A percentile compares a stretch with the other conserved stretches of the same genome.
Conservation (phyloP, 2,797 vertebrate species). For the Phaenicophaeus curvirostris region DNA sequence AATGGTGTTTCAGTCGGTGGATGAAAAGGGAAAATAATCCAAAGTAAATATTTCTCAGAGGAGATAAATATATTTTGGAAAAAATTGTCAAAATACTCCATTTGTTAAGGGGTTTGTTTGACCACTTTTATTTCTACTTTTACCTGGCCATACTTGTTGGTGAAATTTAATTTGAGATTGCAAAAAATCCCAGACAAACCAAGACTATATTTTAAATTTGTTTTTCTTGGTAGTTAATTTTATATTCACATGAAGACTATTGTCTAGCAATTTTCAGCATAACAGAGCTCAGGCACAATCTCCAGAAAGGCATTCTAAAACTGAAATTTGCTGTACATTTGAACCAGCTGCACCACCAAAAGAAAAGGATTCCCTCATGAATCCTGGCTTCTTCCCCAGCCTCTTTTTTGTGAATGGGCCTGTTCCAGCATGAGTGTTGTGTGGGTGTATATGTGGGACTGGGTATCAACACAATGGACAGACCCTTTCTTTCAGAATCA, state of each 20-base stretch:
- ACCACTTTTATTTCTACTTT: background rate
- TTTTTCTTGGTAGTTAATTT: background rate
- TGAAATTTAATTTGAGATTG: background rate
- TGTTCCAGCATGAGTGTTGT: background rate
- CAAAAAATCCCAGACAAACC: background rate
- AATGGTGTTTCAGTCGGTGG: background rate
- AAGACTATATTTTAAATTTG: background rate
- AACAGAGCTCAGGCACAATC: background rate
- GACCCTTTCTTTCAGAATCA: background rate
- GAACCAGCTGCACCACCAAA: background rate
- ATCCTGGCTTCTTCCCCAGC: background rate
- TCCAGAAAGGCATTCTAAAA: background rate
- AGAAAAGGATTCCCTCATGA: background rate
- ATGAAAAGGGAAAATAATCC: background rate
- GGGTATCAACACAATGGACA: fast-evolving
- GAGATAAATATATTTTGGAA: background rate
- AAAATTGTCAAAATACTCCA: background rate
- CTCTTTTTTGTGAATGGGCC: background rate
- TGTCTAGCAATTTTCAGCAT: background rate
- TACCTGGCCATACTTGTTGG: background rate
- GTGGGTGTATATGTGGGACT: fast-evolving
- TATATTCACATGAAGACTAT: background rate
- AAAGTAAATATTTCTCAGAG: background rate
- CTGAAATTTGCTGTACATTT: background rate
- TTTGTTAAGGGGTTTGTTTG: background rate